Evolutionary conservation across 2,888 invertebrate species (phyloP).

Genomic region (Drosophila peninsularis): DNA sequence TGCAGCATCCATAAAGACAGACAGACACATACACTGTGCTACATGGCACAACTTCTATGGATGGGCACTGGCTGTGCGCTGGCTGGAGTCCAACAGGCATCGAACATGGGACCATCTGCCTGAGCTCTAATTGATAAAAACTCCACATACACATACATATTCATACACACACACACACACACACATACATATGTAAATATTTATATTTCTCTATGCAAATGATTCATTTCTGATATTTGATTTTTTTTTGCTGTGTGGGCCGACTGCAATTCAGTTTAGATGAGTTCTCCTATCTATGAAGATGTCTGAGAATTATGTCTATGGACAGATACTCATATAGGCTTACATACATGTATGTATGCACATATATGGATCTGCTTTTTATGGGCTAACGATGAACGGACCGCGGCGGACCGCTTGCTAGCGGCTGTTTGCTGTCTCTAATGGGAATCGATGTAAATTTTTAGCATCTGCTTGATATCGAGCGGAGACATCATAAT

Average conservation of each 20-base stretch:
- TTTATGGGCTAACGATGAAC: conserved; percentile 56
- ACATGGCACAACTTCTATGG: conserved; percentile 36
- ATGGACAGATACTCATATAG: conserved; percentile 3
- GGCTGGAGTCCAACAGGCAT: conserved; percentile 27
- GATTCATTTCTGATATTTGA: conserved; percentile 41
- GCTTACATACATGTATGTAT: conserved; percentile 12
- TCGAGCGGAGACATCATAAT: background rate
- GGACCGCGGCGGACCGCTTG: conserved; percentile 19
- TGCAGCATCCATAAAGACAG: conserved; percentile 47
- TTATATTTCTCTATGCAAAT: conserved; percentile 73
- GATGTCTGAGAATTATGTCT: conserved; percentile 2
- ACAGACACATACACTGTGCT: conserved; percentile 3
- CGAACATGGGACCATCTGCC: conserved; percentile 28
- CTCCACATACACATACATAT: background rate
- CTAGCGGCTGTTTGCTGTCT: conserved; percentile 13
- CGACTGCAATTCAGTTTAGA: conserved; percentile 34
- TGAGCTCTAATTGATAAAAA: conserved; percentile 38
- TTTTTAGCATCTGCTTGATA: conserved; percentile 36
- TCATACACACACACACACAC: background rate
- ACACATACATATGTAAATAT: conserved; percentile 57
- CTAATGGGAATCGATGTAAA: conserved; percentile 41
- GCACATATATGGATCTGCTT: conserved; percentile 17
- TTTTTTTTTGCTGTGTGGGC: conserved; percentile 31
- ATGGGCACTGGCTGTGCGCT: conserved; percentile 1
- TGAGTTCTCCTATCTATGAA: conserved; percentile 17